A percentile compares a stretch with the other conserved stretches of the same genome.
Evolutionary conservation across 92 coral and sea anemone genomes (phyloP).

Genomic region (Porites lobata): DNA sequence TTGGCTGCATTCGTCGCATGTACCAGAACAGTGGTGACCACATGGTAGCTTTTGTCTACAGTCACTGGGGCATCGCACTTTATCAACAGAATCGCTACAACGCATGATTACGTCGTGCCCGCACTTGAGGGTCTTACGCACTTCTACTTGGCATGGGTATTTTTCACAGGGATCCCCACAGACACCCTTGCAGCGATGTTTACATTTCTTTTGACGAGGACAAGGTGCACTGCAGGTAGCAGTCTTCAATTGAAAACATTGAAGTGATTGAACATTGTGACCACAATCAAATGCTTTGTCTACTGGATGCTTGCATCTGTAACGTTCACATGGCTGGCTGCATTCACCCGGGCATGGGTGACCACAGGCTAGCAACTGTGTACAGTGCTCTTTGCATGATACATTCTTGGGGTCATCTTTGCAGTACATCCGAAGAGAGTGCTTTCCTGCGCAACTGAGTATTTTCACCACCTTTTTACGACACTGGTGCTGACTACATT

Average conservation of each 20-base stretch:
- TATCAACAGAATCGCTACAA: slow-evolving; percentile 38
- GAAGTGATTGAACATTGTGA: slow-evolving; percentile 41
- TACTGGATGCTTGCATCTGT: slow-evolving; percentile 59
- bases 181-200: slow-evolving; percentile 60
- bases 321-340: slow-evolving; percentile 73
- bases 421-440: slow-evolving; percentile 27
- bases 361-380: slow-evolving; percentile 53
- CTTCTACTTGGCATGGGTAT: slow-evolving; percentile 41
- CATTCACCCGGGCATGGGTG: slow-evolving; percentile 84
- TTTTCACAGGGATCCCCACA: slow-evolving; percentile 70
- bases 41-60: slow-evolving; percentile 69
- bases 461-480: background rate
- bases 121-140: slow-evolving; percentile 56
- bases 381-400: background rate
- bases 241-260: slow-evolving; percentile 30
- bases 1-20: slow-evolving; percentile 54
- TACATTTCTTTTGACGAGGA: slow-evolving; percentile 47
- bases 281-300: slow-evolving; percentile 49
- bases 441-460: slow-evolving; percentile 46
- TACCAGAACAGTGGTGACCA: slow-evolving; percentile 78
- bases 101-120: slow-evolving; percentile 50
- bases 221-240: slow-evolving; percentile 56
- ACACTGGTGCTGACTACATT: slow-evolving; percentile 4
- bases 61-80: slow-evolving; percentile 41
- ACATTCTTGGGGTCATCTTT: background rate